Evolutionary conservation across 1,140 invertebrate genomes (phyloP).

Genomic region (Tetramorium simillimum): DNA sequence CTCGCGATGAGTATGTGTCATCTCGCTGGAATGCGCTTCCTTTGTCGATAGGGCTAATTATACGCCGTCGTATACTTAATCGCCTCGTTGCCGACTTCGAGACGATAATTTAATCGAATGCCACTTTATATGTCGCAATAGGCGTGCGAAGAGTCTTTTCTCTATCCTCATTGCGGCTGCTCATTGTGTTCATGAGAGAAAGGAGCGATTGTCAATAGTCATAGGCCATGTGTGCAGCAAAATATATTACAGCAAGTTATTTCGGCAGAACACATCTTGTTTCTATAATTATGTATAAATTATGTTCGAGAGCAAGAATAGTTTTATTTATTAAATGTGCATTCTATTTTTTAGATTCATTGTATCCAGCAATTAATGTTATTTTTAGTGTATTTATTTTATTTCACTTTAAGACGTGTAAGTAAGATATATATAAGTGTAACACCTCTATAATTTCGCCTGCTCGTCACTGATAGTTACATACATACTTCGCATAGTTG

Average conservation of each 20-base stretch:
- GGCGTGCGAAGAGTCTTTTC: neutral
- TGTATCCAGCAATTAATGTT: neutral
- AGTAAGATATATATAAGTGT: neutral
- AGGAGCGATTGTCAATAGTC: neutral
- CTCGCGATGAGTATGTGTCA: neutral
- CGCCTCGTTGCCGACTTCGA: neutral
- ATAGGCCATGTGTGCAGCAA: neutral
- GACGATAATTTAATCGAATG: slow-evolving; percentile 57
- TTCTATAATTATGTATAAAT: neutral
- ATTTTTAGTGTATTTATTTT: neutral
- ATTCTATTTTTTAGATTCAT: neutral
- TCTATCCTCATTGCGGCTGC: neutral
- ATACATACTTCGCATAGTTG: neutral
- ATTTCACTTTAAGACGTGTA: neutral
- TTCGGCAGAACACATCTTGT: neutral
- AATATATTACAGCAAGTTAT: neutral
- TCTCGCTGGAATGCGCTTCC: slow-evolving; percentile 43
- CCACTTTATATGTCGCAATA: neutral
- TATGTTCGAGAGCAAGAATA: neutral
- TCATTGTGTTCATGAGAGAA: slow-evolving; percentile 11
- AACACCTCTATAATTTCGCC: neutral
- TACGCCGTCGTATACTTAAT: slow-evolving; percentile 59
- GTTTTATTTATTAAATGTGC: neutral
- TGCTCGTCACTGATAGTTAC: neutral
- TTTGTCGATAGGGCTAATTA: slow-evolving; percentile 65